Conservation (phyloP, 2,888 invertebrate genomes). For the Athalia cordata region DNA sequence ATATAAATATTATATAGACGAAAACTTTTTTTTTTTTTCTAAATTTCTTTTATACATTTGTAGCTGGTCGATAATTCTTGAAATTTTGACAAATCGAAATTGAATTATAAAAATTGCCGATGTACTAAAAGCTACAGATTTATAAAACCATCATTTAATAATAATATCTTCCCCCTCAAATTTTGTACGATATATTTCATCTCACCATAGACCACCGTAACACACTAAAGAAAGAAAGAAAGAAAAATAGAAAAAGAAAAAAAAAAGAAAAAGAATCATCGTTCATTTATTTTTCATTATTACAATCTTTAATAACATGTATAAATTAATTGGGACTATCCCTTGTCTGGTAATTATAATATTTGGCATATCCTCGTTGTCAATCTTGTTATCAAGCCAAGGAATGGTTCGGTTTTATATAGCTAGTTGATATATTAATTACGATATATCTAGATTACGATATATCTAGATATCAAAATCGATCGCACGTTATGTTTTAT, state of each 20-base stretch:
- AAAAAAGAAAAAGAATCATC: background rate
- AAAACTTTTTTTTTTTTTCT: background rate
- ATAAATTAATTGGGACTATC: too few relatives aligned
- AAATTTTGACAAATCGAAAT: background rate
- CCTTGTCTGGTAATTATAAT: background rate
- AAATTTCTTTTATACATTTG: background rate
- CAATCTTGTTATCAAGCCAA: constrained; percentile 9
- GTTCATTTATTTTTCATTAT: too few relatives aligned
- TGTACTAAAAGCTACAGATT: background rate
- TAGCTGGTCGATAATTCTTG: background rate
- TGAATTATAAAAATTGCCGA: too few relatives aligned
- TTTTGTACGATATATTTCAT: constrained; percentile 35
- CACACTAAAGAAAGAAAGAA: background rate
- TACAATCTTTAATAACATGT: too few relatives aligned
- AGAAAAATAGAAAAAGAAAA: background rate
- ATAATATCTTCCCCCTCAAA: background rate
- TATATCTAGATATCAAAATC: constrained; percentile 53
- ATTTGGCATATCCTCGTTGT: constrained; percentile 11
- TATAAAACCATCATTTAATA: background rate
- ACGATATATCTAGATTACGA: constrained; percentile 7
- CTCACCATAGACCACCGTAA: constrained; percentile 21
- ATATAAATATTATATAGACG: constrained; percentile 1
- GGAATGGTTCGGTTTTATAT: constrained; percentile 10
- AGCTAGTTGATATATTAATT: constrained; percentile 19
- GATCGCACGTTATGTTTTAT: constrained; percentile 69